phyloP scores from a whole-genome alignment of 2,888 invertebrate species.

The Drosophila colorata region DNA sequence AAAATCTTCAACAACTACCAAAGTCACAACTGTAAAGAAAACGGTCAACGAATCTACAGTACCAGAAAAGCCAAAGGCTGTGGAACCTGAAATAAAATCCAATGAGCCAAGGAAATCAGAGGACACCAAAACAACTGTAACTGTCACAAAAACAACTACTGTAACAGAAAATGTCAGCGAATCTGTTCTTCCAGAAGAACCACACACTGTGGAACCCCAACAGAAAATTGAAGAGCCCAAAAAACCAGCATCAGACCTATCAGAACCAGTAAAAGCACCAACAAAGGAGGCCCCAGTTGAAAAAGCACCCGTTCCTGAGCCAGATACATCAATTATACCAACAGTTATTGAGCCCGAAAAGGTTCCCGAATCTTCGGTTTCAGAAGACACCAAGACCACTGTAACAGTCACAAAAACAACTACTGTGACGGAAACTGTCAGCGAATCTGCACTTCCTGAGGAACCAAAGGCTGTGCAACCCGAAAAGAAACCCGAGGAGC shows the following conservation, averaged over 20 bases:
- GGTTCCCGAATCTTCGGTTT: background rate
- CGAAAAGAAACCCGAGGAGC: constrained; percentile 25
- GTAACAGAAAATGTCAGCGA: constrained; percentile 29
- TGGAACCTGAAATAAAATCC: too few species aligned
- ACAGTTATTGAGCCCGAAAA: constrained; percentile 2
- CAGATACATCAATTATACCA: background rate
- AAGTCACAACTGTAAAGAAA: constrained; percentile 22
- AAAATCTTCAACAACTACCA: constrained; percentile 18
- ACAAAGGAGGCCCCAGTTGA: constrained; percentile 1
- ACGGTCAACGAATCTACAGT: constrained; percentile 4
- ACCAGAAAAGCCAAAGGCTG: constrained; percentile 6
- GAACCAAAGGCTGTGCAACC: constrained; percentile 7
- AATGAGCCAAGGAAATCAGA: background rate
- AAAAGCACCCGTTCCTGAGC: background rate
- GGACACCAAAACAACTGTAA: constrained; percentile 26
- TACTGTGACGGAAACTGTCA: constrained; percentile 7
- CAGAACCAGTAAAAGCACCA: too few species aligned
- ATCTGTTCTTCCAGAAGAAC: constrained; percentile 7
- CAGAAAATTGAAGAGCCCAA: background rate
- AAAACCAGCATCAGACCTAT: constrained; percentile 67
- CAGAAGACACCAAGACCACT: background rate
- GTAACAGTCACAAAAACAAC: constrained; percentile 16
- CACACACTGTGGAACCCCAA: constrained; percentile 21
- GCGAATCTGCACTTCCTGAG: constrained; percentile 3
- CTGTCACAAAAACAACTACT: constrained; percentile 31